These are phyloP conservation scores for Pseudopodoces humilis DNA, from an alignment of 2,113 vertebrate genomes.

Conservation along the genomic window DNA sequence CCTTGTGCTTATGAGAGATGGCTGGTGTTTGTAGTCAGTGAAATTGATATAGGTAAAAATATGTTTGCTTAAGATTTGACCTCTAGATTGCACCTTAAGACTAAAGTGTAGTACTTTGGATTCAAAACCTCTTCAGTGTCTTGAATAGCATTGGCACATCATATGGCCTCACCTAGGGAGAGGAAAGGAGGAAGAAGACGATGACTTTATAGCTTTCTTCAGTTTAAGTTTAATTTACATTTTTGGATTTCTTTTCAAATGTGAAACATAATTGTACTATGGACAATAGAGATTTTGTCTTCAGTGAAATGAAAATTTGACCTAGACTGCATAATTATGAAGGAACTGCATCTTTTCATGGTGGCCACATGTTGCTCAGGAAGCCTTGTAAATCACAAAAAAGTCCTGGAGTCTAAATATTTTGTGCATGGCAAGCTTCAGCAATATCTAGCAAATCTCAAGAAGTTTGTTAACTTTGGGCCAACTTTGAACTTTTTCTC, in stretches of 20 bases:
- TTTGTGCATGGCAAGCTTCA: not conserved
- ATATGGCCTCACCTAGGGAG: not conserved
- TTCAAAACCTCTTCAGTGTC: not conserved
- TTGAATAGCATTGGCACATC: not conserved
- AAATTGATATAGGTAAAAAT: not conserved
- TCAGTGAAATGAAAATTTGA: not conserved
- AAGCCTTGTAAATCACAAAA: not conserved
- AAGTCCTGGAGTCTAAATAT: not conserved
- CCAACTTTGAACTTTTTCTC: not conserved
- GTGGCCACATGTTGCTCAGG: not conserved
- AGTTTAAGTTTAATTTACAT: not conserved
- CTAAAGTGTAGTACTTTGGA: not conserved
- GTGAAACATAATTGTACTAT: not conserved
- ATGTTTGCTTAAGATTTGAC: conserved; percentile 18
- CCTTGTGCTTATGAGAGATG: not conserved
- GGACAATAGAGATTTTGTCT: not conserved
- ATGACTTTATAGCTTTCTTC: not conserved
- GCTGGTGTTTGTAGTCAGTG: not conserved
- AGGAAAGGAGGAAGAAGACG: not conserved
- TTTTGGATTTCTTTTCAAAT: not conserved
- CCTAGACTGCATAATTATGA: not conserved
- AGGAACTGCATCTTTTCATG: not conserved
- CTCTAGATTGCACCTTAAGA: not conserved
- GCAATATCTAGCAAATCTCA: not conserved
- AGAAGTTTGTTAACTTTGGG: not conserved